Percentiles rank a stretch among this genome's conserved stretches.
Conservation (phyloP, 2,888 invertebrate genomes). For the Caenorhabditis panamensis region DNA sequence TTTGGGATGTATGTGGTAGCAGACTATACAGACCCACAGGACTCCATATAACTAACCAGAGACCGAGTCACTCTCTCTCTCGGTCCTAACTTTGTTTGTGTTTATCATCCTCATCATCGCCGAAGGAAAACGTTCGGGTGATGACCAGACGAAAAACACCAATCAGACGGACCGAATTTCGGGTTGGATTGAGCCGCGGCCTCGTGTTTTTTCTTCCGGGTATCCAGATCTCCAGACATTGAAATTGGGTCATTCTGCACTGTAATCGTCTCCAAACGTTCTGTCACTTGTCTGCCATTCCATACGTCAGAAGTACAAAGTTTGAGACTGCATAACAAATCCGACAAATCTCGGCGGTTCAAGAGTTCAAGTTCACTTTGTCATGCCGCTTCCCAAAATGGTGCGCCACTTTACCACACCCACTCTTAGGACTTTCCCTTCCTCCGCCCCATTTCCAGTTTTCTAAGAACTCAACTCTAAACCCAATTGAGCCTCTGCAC, state of each 20-base stretch:
- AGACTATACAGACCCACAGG: slow-evolving; percentile 39
- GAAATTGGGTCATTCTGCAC: slow-evolving; percentile 4
- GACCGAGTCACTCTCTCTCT: too few species aligned
- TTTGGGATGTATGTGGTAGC: background rate
- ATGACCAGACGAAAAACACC: slow-evolving; percentile 49
- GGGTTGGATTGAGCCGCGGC: slow-evolving; percentile 4
- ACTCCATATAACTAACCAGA: slow-evolving; percentile 11
- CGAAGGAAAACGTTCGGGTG: slow-evolving; percentile 31
- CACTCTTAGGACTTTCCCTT: slow-evolving; percentile 16
- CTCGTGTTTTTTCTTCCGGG: background rate
- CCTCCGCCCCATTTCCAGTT: slow-evolving; percentile 5
- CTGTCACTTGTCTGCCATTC: background rate
- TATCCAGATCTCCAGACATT: background rate
- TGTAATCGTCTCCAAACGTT: background rate
- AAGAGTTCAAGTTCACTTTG: slow-evolving; percentile 33
- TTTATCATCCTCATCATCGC: slow-evolving; percentile 20
- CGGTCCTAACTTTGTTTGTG: slow-evolving; percentile 10
- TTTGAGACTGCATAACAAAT: slow-evolving; percentile 31
- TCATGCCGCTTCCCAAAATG: slow-evolving; percentile 8
- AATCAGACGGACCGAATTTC: slow-evolving; percentile 47
- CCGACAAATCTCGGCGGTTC: slow-evolving; percentile 9
- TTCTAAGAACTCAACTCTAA: background rate
- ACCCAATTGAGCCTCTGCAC: background rate
- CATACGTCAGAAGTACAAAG: slow-evolving; percentile 35
- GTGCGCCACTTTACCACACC: slow-evolving; percentile 32